Conservation (phyloP, 2,888 invertebrate species). For the Pseudolycoriella hygida region DNA sequence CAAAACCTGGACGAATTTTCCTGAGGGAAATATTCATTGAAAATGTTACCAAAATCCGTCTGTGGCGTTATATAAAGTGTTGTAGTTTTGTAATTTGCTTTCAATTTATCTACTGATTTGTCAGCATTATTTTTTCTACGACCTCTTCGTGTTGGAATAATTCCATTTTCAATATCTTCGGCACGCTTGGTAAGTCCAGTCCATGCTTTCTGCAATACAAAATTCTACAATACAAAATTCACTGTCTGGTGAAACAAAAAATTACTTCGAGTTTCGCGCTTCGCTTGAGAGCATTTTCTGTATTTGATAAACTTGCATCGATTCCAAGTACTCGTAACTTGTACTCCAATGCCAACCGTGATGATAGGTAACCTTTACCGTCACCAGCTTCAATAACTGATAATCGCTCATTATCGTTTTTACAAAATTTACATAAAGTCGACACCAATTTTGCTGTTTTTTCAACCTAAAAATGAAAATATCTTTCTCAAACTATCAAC, state of each 20-base stretch:
- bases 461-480: too few species aligned
- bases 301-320: not conserved
- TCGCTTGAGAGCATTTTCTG: not conserved
- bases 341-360: not conserved
- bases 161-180: constrained; percentile 28
- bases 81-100: constrained; percentile 37
- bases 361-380: constrained; percentile 45
- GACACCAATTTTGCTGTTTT: constrained; percentile 42
- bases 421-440: constrained; percentile 27
- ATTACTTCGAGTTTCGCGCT: not conserved
- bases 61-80: constrained; percentile 40
- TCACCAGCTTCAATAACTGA: constrained; percentile 72
- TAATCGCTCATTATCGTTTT: constrained; percentile 2
- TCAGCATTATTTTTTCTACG: constrained; percentile 11
- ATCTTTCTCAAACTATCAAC: too few species aligned
- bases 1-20: constrained; percentile 5
- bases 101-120: not conserved
- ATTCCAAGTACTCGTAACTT: not conserved
- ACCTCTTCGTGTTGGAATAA: constrained; percentile 18
- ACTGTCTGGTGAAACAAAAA: too few species aligned
- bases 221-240: constrained; percentile 6
- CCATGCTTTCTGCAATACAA: constrained; percentile 27
- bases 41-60: constrained; percentile 34
- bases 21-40: constrained; percentile 32
- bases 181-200: constrained; percentile 36